Conservation (phyloP, 1,140 invertebrate genomes). For the Achroia grisella region DNA sequence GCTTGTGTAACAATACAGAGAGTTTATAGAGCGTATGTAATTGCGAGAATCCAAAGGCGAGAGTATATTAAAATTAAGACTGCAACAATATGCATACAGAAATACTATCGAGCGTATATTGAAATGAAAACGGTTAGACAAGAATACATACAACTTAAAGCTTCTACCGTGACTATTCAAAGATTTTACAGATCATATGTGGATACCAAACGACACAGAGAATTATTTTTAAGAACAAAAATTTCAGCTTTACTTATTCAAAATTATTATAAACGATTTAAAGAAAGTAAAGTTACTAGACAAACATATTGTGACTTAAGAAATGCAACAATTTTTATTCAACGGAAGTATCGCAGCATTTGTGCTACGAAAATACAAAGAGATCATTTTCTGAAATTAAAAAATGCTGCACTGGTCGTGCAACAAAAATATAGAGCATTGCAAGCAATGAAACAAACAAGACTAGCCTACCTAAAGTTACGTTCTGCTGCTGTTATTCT, state of each 20-base stretch:
- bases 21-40: constrained; percentile 37
- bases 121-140: constrained; percentile 42
- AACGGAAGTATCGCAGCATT: constrained; percentile 62
- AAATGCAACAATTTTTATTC: constrained; percentile 41
- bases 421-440: constrained; percentile 72
- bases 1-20: constrained; percentile 49
- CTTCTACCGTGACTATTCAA: constrained; percentile 57
- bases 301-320: constrained; percentile 50
- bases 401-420: constrained; percentile 51
- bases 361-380: constrained; percentile 34
- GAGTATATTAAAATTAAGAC: constrained; percentile 39
- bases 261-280: constrained; percentile 49
- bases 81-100: constrained; percentile 55
- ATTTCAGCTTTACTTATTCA: constrained; percentile 44
- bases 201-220: constrained; percentile 36
- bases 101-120: constrained; percentile 53
- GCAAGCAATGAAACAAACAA: constrained; percentile 28
- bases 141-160: constrained; percentile 37
- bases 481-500: constrained; percentile 14
- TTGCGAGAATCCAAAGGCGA: constrained; percentile 29
- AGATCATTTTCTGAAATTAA: constrained; percentile 48
- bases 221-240: constrained; percentile 53
- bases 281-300: constrained; percentile 24
- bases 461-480: constrained; percentile 16
- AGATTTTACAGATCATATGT: constrained; percentile 62